Evolutionary conservation across 2,888 invertebrate species (phyloP).

Genomic region (Listrodromus nycthemerus): DNA sequence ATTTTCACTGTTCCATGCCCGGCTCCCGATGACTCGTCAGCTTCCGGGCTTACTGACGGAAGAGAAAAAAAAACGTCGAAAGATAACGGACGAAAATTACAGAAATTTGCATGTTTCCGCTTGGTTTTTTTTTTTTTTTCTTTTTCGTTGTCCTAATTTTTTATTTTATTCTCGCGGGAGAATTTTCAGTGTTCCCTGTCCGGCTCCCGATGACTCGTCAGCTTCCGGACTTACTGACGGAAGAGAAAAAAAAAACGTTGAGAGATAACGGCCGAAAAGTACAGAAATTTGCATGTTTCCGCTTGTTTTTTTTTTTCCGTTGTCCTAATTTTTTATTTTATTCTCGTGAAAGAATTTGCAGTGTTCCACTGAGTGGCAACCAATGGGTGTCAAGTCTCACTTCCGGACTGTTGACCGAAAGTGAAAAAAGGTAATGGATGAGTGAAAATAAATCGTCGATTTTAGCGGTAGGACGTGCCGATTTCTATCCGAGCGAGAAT

Average conservation of each 20-base stretch:
- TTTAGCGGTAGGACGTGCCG: too few relatives aligned
- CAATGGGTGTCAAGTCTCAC: too few relatives aligned
- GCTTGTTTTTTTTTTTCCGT: too few relatives aligned
- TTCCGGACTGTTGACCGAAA: conserved; percentile 27
- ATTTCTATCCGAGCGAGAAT: not conserved
- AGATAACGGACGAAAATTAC: not conserved
- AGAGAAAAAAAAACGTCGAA: not conserved
- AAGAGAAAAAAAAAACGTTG: conserved; percentile 17
- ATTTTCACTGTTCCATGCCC: not conserved
- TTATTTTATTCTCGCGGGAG: too few relatives aligned
- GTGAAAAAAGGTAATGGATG: conserved; percentile 11
- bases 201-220: conserved; percentile 46
- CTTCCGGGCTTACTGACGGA: conserved; percentile 34
- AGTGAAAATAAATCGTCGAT: not conserved
- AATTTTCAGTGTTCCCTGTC: not conserved
- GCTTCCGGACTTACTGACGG: conserved; percentile 28
- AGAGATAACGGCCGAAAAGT: not conserved
- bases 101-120: too few relatives aligned
- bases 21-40: conserved; percentile 40
- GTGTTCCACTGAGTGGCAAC: too few relatives aligned
- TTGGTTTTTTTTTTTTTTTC: too few relatives aligned
- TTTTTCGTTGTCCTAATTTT: too few relatives aligned
- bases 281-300: too few relatives aligned
- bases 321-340: too few relatives aligned
- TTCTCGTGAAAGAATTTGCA: conserved; percentile 4